phyloP scores from a whole-genome alignment of 2,797 vertebrate species.

The Dipus sagitta region DNA sequence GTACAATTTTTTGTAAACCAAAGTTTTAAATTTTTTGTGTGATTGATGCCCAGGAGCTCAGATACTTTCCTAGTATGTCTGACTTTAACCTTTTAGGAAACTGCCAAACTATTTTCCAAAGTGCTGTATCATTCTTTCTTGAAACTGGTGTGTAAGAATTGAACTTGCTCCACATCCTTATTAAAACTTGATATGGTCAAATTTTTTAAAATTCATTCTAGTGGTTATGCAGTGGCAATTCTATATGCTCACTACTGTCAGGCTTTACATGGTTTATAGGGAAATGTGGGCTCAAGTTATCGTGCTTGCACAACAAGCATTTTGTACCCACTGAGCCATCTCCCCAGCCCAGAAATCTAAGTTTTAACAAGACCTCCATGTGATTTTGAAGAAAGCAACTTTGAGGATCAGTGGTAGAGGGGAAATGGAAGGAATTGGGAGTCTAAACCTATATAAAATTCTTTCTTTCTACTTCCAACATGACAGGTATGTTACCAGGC shows the following conservation, averaged over 20 bases:
- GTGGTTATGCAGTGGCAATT: neutral
- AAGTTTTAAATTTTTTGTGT: constrained; percentile 43
- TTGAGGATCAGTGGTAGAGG: constrained; percentile 3
- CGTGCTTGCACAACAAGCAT: no score
- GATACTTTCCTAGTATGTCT: neutral
- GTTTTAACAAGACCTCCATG: constrained; percentile 33
- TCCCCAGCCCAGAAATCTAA: neutral
- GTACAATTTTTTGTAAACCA: neutral
- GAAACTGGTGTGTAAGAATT: neutral
- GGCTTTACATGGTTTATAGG: no score
- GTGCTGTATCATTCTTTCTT: constrained; percentile 20
- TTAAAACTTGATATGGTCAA: neutral
- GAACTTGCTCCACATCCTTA: neutral
- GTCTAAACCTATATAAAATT: constrained; percentile 16
- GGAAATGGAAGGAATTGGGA: constrained; percentile 40
- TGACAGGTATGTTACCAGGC: constrained; percentile 44
- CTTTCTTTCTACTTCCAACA: constrained; percentile 35
- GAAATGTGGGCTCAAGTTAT: no score
- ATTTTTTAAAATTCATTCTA: neutral
- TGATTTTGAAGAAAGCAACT: constrained; percentile 22
- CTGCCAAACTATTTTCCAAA: constrained; percentile 28
- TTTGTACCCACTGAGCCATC: no score
- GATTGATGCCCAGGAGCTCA: neutral
- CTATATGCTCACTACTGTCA: no score
- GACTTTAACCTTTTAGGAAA: constrained; percentile 28